A percentile compares a stretch with the other conserved stretches of the same genome.
Conservation (phyloP, 30 jellyfish, hydroid and myxozoan genomes). For the Calvadosia cruxmelitensis region DNA sequence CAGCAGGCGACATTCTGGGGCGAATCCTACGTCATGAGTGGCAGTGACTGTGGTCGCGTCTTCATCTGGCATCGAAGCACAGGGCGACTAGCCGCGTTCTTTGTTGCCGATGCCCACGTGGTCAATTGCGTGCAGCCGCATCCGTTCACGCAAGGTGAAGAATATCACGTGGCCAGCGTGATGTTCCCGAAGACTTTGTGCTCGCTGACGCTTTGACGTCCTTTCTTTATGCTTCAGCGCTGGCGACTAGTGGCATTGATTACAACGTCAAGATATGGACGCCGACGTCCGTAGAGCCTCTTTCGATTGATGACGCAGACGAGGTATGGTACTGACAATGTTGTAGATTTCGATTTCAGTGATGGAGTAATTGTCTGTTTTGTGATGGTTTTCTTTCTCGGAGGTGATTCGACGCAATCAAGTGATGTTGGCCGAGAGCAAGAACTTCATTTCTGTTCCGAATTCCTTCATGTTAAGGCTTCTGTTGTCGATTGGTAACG, state of each 20-base stretch:
- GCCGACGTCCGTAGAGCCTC: constrained; percentile 40
- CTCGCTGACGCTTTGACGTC: too few species aligned
- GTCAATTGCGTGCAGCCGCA: constrained; percentile 87
- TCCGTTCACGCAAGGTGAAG: constrained; percentile 77
- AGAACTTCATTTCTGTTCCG: constrained; percentile 67
- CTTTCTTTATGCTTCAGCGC: constrained; percentile 20
- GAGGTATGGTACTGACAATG: too few species aligned
- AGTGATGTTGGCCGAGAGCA: constrained; percentile 68
- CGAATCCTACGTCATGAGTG: constrained; percentile 48
- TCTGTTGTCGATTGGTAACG: constrained; percentile 61
- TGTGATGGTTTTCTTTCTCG: neutral
- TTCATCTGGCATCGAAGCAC: constrained; percentile 75
- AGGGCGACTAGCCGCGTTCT: constrained; percentile 29
- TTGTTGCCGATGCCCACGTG: constrained; percentile 74
- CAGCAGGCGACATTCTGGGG: constrained; percentile 91
- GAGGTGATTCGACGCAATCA: constrained; percentile 80
- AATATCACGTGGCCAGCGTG: too few species aligned
- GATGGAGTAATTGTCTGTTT: neutral
- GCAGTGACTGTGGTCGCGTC: constrained; percentile 88
- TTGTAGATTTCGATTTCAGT: neutral
- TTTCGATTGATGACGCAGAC: constrained; percentile 13
- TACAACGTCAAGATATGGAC: constrained; percentile 68
- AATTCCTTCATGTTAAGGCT: constrained; percentile 80
- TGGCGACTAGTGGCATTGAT: constrained; percentile 89
- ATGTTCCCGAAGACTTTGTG: too few species aligned